phyloP scores from a whole-genome alignment of 2,888 invertebrate species.

The Agrotis clavis region DNA sequence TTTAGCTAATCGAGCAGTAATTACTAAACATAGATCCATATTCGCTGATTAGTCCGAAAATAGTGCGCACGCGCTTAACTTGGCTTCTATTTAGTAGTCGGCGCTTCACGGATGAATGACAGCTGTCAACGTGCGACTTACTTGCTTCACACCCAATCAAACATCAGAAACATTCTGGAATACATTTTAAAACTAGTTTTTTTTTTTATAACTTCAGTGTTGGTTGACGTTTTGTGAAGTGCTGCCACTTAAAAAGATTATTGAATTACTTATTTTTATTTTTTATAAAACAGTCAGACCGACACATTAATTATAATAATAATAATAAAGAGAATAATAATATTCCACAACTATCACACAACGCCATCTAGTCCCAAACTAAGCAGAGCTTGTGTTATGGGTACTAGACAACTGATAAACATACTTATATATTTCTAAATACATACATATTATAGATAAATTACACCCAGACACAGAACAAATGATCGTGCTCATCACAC shows the following conservation, averaged over 20 bases:
- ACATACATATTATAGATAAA: no score
- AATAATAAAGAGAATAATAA: no score
- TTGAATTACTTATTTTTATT: not conserved
- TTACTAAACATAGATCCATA: constrained; percentile 35
- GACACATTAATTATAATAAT: no score
- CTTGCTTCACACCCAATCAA: constrained; percentile 79
- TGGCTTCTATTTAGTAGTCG: constrained; percentile 67
- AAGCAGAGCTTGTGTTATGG: no score
- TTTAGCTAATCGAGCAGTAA: constrained; percentile 51
- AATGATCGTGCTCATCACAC: no score
- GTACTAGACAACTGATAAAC: no score
- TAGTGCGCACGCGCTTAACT: constrained; percentile 59
- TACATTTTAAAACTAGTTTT: constrained; percentile 43
- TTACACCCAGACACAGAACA: no score
- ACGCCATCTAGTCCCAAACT: no score
- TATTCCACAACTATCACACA: no score
- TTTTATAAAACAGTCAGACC: not conserved
- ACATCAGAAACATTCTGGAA: constrained; percentile 70
- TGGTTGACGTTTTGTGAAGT: constrained; percentile 28
- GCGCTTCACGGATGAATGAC: constrained; percentile 70
- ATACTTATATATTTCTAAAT: no score
- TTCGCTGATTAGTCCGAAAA: constrained; percentile 56
- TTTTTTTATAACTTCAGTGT: constrained; percentile 44
- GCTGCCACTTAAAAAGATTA: constrained; percentile 9
- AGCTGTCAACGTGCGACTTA: constrained; percentile 73